phyloP scores from a whole-genome alignment of 2,888 invertebrate genomes.

The Neocrepidodera transversa region DNA sequence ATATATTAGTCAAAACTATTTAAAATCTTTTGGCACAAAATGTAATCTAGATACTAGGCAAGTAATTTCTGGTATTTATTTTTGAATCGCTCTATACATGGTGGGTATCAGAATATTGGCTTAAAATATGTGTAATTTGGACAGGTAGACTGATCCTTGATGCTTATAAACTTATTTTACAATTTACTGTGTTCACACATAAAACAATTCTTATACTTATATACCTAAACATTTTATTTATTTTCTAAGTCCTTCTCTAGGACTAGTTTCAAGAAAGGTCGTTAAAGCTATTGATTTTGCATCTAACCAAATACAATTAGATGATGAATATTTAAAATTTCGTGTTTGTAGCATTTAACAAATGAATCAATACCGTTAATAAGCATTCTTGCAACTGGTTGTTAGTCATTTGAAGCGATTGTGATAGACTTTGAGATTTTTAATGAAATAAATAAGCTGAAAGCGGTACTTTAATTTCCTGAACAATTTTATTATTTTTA shows the following conservation, averaged over 20 bases:
- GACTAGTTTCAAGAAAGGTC: too few relatives aligned
- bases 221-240: not conserved
- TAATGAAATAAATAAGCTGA: conserved; percentile 4
- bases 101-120: not conserved
- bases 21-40: not conserved
- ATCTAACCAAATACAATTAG: too few relatives aligned
- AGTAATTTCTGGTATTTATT: not conserved
- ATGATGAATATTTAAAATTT: too few relatives aligned
- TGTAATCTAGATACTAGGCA: not conserved
- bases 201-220: not conserved
- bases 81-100: not conserved
- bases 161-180: conserved; percentile 5
- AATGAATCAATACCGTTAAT: too few relatives aligned
- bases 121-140: not conserved
- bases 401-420: conserved; percentile 6
- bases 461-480: not conserved
- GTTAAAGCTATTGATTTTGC: too few relatives aligned
- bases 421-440: conserved; percentile 13
- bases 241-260: not conserved
- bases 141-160: not conserved
- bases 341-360: too few relatives aligned
- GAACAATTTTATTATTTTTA: not conserved
- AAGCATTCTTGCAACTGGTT: too few relatives aligned
- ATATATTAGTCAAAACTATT: not conserved
- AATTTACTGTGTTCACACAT: not conserved